phyloP scores from a whole-genome alignment of 2,113 vertebrate species.

The Nycticorax nycticorax region DNA sequence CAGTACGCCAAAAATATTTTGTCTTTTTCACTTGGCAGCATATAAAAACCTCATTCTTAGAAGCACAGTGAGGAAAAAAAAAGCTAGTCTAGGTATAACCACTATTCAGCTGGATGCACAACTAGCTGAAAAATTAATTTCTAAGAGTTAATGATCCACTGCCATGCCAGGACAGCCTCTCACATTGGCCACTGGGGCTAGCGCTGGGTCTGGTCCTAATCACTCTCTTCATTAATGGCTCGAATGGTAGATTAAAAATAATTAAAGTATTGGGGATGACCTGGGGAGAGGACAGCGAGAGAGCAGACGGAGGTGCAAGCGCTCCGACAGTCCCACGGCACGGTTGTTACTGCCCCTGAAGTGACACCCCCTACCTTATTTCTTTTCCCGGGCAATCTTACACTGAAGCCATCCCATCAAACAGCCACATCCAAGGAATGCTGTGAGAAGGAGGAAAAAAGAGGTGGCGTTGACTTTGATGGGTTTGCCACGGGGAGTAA shows the following conservation, averaged over 20 bases:
- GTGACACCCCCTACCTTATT: background rate
- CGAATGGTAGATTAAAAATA: background rate
- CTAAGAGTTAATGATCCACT: background rate
- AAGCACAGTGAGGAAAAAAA: background rate
- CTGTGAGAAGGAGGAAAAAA: background rate
- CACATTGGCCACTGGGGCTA: background rate
- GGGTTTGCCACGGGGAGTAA: background rate
- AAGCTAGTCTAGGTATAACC: background rate
- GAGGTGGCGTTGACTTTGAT: background rate
- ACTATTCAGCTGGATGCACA: background rate
- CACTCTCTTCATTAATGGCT: background rate
- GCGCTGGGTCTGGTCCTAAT: background rate
- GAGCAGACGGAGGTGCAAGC: background rate
- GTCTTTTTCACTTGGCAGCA: background rate
- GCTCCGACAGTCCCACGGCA: rapidly evolving
- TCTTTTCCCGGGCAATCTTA: background rate
- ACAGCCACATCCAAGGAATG: background rate
- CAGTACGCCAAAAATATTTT: background rate
- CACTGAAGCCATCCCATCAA: background rate
- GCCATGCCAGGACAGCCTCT: background rate
- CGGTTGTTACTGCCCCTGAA: background rate
- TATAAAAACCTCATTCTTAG: background rate
- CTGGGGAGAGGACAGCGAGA: rapidly evolving
- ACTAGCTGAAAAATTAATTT: background rate
- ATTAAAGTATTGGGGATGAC: background rate